Base-by-base conservation (phyloP, 1,140 invertebrate species). In the Drosophila burlai region DNA sequence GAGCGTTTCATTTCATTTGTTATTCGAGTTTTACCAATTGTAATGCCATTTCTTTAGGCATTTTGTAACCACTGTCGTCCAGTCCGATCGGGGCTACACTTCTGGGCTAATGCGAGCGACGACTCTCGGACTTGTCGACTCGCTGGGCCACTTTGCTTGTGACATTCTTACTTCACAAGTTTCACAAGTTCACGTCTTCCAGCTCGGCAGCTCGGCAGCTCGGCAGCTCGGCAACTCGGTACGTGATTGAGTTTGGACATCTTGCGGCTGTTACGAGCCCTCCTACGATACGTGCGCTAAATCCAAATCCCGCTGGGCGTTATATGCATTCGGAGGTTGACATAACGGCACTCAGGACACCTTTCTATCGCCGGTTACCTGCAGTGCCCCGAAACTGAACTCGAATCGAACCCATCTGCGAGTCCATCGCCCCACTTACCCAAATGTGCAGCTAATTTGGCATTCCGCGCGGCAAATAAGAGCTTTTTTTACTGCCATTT, bases 271-370 rank as follows among this genome's bases (percentile, higher is more conserved):
- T 62, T 64, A 80, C 60, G 29, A 29, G 63, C 74, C 64, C 68
- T 57, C 63, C 60, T 65, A 73, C 15, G 49, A 24, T 24, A 55
- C 82, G 82, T 85, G 82, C 26, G 21, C n/a, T 29, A 80, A 49
- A 84, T 50, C 26, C 10, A 38, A 83, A 77, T 55, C 58, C 50
- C 52, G 57, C 38, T 73, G 38, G 34, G 36, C 47, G 45, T 55
- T 55, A 59, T 36, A 43, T 40, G 42, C 50, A 38, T 42, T 63
- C 52, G 69, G 69, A 61, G 75, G 75, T 83, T 81, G 82, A 68
- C 81, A 85, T 84, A 84, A 78, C 73, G 81, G 82, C 50, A 74
- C 67, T 60, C 43, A 66, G 69, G 72, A 24, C 79, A 81, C 67
- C 74, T 74, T 81, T 68, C 67, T 81, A 84, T 61, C 15, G 52